Conservation (phyloP, 1,140 invertebrate species). For the Drosophila grimshawi region DNA sequence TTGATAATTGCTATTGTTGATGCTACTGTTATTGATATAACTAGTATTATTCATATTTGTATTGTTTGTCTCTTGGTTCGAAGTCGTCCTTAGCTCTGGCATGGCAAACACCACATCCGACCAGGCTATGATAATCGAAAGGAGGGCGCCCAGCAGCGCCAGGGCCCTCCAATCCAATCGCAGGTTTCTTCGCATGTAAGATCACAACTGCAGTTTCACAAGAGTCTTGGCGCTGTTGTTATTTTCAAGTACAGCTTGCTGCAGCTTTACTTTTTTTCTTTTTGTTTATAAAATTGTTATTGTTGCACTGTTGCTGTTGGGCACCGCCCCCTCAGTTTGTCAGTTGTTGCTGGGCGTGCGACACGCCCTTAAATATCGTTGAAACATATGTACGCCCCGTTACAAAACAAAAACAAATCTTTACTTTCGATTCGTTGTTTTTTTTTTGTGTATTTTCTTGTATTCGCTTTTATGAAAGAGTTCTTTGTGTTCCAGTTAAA, state of each 20-base stretch:
- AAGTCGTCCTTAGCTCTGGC: conserved; percentile 58
- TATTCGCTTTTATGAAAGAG: conserved; percentile 31
- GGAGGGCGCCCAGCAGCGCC: conserved; percentile 84
- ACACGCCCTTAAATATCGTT: conserved; percentile 71
- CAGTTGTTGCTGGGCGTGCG: conserved; percentile 51
- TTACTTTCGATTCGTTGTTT: conserved; percentile 67
- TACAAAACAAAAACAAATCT: conserved; percentile 39
- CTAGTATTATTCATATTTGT: conserved; percentile 12
- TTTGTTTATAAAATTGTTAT: conserved; percentile 21
- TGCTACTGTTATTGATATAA: conserved; percentile 7
- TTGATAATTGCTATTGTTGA: conserved; percentile 20
- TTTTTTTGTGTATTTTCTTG: conserved; percentile 27
- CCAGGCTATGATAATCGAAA: conserved; percentile 77
- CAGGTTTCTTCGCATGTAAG: conserved; percentile 84
- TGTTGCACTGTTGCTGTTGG: conserved; percentile 38
- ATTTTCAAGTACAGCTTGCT: background rate
- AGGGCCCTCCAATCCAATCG: conserved; percentile 84
- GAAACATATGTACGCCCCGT: conserved; percentile 70
- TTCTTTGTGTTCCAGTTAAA: conserved; percentile 37
- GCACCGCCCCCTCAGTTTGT: conserved; percentile 42
- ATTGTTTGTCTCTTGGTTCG: conserved; percentile 41
- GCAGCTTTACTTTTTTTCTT: conserved; percentile 10
- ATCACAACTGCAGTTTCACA: conserved; percentile 67
- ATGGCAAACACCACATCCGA: conserved; percentile 70
- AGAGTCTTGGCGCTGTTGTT: conserved; percentile 34